phyloP scores from a whole-genome alignment of 2,113 vertebrate species.

The Romanogobio albipinnatus region DNA sequence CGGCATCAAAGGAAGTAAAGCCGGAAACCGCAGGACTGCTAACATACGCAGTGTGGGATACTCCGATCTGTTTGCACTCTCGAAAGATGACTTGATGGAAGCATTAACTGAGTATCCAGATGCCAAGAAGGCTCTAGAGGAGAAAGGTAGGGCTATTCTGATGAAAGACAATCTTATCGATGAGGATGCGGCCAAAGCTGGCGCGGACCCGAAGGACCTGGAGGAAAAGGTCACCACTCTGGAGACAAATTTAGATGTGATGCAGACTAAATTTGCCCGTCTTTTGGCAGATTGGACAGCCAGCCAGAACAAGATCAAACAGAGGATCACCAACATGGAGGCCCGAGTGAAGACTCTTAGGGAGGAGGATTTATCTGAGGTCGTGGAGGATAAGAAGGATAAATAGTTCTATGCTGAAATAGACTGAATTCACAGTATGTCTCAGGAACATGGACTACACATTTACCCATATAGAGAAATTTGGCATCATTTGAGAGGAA shows the following conservation, averaged over 20 bases:
- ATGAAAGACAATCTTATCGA: constrained; percentile 90
- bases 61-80: constrained; percentile 87
- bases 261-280: constrained; percentile 82
- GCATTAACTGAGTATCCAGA: constrained; percentile 87
- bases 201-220: constrained; percentile 81
- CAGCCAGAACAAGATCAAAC: constrained; percentile 84
- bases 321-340: constrained; percentile 85
- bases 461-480: constrained; percentile 6
- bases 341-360: constrained; percentile 73
- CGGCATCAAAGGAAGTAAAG: constrained; percentile 88
- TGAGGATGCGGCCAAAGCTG: constrained; percentile 73
- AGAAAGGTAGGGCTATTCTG: constrained; percentile 86
- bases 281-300: constrained; percentile 79
- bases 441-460: constrained; percentile 1
- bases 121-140: constrained; percentile 85
- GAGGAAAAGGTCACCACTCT: constrained; percentile 83
- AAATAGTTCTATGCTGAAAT: constrained; percentile 51
- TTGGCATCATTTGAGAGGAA: background rate
- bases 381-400: constrained; percentile 60
- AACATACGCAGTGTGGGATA: constrained; percentile 88
- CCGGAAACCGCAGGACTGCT: constrained; percentile 86
- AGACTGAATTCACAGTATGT: background rate
- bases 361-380: constrained; percentile 60
- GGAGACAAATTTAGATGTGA: constrained; percentile 78
- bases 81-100: constrained; percentile 90